Evolutionary conservation across 2,888 invertebrate species (phyloP), one percentile per base, ranked within the genome.

Genomic region (Ceratothoa steindachneri): DNA sequence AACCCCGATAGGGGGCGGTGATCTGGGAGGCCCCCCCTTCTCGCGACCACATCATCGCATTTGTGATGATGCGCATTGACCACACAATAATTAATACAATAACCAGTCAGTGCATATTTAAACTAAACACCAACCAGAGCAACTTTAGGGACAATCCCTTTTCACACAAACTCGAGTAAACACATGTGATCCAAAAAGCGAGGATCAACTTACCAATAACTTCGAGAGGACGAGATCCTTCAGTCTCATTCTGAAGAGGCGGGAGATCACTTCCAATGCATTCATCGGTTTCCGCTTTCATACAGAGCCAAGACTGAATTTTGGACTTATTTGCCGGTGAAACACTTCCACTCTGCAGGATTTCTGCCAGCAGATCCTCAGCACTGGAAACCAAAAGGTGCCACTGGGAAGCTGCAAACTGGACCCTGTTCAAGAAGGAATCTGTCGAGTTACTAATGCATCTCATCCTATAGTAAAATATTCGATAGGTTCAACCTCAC

Each of bases 251-350:
- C 22, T 72, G 67, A 12, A 73, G 30, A 4, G 71, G 41, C 9
- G 71, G 73, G 1, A 73, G 51, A 55, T 89, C 89, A 78, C 85
- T 86, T 77, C 88, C 88, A 66, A 91, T 87, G 83, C 93, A 93
- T 82, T 93, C 93, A 84, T 93, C 92, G 84, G 92, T 93, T 84
- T 93, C 93, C 81, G 93, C 92, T 82, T 93, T 93, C 77, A 93
- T 85, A 82, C 91, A 92, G 22, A 93, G 85, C 93, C 93, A 93
- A 81, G 92, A 90, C 82, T 91, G 88, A 65, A 90, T 89, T 84
- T 91, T 91, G 82, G 90, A 91, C 80, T 90, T 88, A 83, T 92
- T 91, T 75, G 88, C 85, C 71, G 90, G 90, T 12, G 89, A 88
- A 72, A 93, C 83, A n/a, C 88, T 87, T 82, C 90, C 90, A 53